A percentile compares a stretch with the other conserved stretches of the same genome.
Evolutionary conservation across 2,797 vertebrate species (phyloP).

Genomic region (Amazona finschi): DNA sequence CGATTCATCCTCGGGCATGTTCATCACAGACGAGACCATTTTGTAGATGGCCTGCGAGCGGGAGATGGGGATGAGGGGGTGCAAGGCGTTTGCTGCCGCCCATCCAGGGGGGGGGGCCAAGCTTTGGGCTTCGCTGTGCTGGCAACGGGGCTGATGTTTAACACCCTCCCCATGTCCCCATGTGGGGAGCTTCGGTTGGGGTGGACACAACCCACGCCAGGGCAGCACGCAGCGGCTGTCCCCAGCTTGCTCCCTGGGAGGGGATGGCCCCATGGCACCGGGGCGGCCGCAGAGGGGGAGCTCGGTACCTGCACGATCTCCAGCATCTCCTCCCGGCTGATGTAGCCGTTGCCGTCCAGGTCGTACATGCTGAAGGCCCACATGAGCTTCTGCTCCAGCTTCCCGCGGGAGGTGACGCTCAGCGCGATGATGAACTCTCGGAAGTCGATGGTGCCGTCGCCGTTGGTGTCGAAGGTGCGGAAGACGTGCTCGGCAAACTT

Average conservation of each 20-base stretch:
- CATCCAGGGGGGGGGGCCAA: fast-evolving
- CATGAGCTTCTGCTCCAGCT: conserved; percentile 84
- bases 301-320: conserved; percentile 80
- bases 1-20: conserved; percentile 98
- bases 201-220: not conserved
- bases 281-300: not conserved
- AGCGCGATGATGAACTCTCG: conserved; percentile 85
- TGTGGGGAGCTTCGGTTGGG: fast-evolving
- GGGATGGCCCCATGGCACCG: not conserved
- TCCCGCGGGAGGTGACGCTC: conserved; percentile 81
- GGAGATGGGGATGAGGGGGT: not conserved
- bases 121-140: not conserved
- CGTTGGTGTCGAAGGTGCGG: conserved; percentile 87
- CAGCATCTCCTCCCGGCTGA: conserved; percentile 84
- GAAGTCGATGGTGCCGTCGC: conserved; percentile 84
- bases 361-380: conserved; percentile 87
- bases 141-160: fast-evolving
- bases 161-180: fast-evolving
- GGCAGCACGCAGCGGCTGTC: fast-evolving
- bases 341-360: conserved; percentile 83
- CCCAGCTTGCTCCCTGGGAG: fast-evolving
- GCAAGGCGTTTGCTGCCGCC: not conserved
- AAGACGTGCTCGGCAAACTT: conserved; percentile 84
- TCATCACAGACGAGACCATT: conserved; percentile 99
- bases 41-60: conserved; percentile 94